These are phyloP conservation scores for Drosophila fuyamai DNA, from an alignment of 1,140 invertebrate genomes.

Conservation along the genomic window DNA sequence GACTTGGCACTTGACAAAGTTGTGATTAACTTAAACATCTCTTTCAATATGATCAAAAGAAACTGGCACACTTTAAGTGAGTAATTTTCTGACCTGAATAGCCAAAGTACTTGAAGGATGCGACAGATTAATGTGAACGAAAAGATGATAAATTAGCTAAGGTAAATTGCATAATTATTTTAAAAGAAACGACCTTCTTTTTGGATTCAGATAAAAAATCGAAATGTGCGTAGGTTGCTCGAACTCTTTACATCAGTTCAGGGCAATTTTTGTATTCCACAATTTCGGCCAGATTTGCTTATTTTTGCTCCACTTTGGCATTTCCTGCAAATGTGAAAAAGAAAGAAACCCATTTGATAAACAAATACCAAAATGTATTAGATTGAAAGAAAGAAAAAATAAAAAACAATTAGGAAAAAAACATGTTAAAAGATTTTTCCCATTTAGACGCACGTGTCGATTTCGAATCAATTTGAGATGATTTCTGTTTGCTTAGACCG, in stretches of 20 bases:
- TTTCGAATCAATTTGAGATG: constrained; percentile 26
- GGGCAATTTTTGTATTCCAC: background rate
- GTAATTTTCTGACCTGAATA: constrained; percentile 38
- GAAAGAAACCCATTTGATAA: constrained; percentile 39
- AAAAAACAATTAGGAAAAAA: constrained; percentile 11
- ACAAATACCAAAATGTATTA: constrained; percentile 40
- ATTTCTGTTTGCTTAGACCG: constrained; percentile 29
- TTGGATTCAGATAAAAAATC: constrained; percentile 33
- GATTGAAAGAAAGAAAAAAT: constrained; percentile 28
- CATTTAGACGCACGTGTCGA: constrained; percentile 53
- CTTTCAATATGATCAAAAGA: constrained; percentile 27
- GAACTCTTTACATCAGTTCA: constrained; percentile 31
- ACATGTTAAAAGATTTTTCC: constrained; percentile 32
- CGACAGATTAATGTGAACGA: constrained; percentile 20
- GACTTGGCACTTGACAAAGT: constrained; percentile 38
- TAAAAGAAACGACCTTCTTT: constrained; percentile 46
- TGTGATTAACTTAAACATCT: constrained; percentile 31
- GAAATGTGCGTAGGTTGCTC: constrained; percentile 59
- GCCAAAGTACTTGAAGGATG: constrained; percentile 31
- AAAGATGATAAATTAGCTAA: constrained; percentile 29
- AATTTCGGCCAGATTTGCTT: background rate
- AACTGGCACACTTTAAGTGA: constrained; percentile 33
- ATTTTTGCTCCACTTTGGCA: constrained; percentile 49
- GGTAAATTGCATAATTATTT: constrained; percentile 39
- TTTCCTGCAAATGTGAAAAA: constrained; percentile 73